Evolutionary conservation across 2,797 vertebrate genomes (phyloP), one percentile per base, ranked within the genome.

Genomic region (Notolabrus celidotus): DNA sequence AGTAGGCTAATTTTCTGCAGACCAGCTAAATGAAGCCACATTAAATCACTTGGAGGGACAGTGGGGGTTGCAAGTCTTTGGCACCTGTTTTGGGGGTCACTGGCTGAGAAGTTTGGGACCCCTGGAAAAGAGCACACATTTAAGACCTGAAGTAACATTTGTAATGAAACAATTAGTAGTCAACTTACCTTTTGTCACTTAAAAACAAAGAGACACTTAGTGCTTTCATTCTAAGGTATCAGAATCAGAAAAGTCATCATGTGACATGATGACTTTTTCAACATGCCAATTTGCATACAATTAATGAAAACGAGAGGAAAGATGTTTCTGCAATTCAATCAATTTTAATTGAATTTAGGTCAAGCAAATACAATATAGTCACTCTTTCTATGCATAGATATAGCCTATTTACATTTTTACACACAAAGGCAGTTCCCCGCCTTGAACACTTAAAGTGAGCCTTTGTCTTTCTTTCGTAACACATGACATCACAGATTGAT

Each of bases 201-300:
- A 95, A 95, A 93, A 67, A n/a, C n/a, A n/a, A n/a, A n/a, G n/a
- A n/a, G n/a, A n/a, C n/a, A n/a, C n/a, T n/a, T n/a, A n/a, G n/a
- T n/a, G n/a, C n/a, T n/a, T n/a, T n/a, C 77, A 94, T 94, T 93
- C 92, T 95, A 84, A 96, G 94, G 76, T 94, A n/a, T n/a, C n/a
- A n/a, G n/a, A 94, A 95, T 95, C 94, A 68, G 91, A 89, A 72
- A 94, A 90, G 67, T 93, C 92, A 86, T 95, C 92, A 86, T 94
- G 91, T 94, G 10, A 5, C 7, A 31, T 31, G 23, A 14, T 23
- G 5, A 47, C 43, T 22, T 16, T 2, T 25, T 49, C 2, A 14
- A 29, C 25, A 8, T 23, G 27, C 14, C 5, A 5, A 31, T 41
- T 16, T 39, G 27, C 7, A 42, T 23, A 15, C 14, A 12, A 38